Conservation (phyloP, 1,140 invertebrate genomes). For the Drosophila subpulchrella region DNA sequence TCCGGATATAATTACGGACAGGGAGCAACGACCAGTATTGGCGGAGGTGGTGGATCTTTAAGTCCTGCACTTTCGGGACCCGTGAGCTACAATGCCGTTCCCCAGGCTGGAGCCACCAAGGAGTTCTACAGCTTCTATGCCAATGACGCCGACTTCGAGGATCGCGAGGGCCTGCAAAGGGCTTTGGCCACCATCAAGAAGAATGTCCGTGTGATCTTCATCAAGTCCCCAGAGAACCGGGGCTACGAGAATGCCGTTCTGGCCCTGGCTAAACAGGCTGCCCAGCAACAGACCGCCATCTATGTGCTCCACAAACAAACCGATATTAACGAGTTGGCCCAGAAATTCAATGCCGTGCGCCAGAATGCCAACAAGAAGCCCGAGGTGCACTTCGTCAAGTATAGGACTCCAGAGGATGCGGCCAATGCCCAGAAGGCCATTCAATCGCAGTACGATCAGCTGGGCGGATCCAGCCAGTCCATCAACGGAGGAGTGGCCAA, state of each 20-base stretch:
- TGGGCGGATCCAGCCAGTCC: slow-evolving; percentile 67
- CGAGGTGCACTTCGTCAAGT: slow-evolving; percentile 80
- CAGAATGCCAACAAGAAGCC: slow-evolving; percentile 63
- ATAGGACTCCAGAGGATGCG: slow-evolving; percentile 76
- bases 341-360: slow-evolving; percentile 69
- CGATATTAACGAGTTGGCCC: slow-evolving; percentile 67
- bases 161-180: slow-evolving; percentile 52
- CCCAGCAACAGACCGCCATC: slow-evolving; percentile 70
- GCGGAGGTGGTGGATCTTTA: not conserved
- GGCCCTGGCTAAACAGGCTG: slow-evolving; percentile 68
- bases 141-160: slow-evolving; percentile 69
- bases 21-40: slow-evolving; percentile 33
- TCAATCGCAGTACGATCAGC: slow-evolving; percentile 69
- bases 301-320: slow-evolving; percentile 75
- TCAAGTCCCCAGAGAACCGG: slow-evolving; percentile 70
- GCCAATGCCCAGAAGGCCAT: slow-evolving; percentile 69
- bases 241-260: slow-evolving; percentile 69
- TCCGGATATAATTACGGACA: slow-evolving; percentile 70
- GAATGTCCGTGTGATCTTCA: slow-evolving; percentile 71
- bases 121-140: slow-evolving; percentile 68
- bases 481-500: slow-evolving; percentile 76
- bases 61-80: slow-evolving; percentile 45
- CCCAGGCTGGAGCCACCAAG: slow-evolving; percentile 54
- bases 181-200: slow-evolving; percentile 55
- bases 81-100: slow-evolving; percentile 54